These are phyloP conservation scores for Pheosia tremula DNA, from an alignment of 2,888 invertebrate species.

Conservation along the genomic window DNA sequence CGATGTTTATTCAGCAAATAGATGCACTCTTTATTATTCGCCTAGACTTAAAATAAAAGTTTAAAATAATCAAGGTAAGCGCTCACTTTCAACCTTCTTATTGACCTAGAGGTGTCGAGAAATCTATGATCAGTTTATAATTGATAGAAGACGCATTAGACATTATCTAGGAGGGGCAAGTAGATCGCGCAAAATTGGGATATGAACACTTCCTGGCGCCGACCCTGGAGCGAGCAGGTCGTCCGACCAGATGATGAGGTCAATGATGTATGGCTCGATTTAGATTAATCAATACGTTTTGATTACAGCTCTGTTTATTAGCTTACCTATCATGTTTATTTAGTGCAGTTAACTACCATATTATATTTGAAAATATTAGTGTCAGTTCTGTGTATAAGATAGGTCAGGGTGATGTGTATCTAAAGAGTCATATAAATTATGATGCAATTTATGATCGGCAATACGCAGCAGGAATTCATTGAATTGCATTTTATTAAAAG, in stretches of 20 bases:
- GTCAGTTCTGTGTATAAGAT: no score
- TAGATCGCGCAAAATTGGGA: slow-evolving; percentile 30
- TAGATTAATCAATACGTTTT: slow-evolving; percentile 5
- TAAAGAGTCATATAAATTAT: no score
- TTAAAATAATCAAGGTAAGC: slow-evolving; percentile 66
- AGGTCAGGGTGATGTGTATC: no score
- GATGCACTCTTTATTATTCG: slow-evolving; percentile 59
- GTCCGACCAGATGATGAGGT: slow-evolving; percentile 34
- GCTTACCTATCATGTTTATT: neutral
- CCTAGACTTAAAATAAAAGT: slow-evolving; percentile 53
- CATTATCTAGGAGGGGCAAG: slow-evolving; percentile 46
- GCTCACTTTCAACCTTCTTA: slow-evolving; percentile 53
- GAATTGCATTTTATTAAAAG: no score
- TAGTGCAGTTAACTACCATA: neutral
- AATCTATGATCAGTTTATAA: slow-evolving; percentile 54
- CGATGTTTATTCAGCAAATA: slow-evolving; percentile 64
- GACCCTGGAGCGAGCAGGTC: slow-evolving; percentile 34
- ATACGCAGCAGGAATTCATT: no score
- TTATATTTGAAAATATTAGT: no score
- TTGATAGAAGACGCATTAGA: slow-evolving; percentile 51
- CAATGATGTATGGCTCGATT: slow-evolving; percentile 35
- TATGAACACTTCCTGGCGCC: slow-evolving; percentile 38
- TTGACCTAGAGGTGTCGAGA: slow-evolving; percentile 67
- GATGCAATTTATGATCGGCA: no score
- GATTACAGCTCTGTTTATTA: neutral